A percentile compares a stretch with the other conserved stretches of the same genome.
Conservation (phyloP, 2,113 vertebrate genomes). For the Hippocampus comes region DNA sequence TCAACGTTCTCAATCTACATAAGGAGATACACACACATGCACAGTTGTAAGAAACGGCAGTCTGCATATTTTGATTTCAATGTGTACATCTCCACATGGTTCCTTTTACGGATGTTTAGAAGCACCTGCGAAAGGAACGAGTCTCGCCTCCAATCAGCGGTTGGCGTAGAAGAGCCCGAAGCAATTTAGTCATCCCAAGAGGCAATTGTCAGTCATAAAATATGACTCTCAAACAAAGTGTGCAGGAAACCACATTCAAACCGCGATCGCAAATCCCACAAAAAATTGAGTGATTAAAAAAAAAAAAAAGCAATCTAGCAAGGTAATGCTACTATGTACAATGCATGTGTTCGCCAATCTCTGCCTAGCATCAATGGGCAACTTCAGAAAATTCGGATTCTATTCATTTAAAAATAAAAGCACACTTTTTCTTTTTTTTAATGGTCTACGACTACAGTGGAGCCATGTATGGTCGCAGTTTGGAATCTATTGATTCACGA, state of each 20-base stretch:
- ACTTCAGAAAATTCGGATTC: not conserved
- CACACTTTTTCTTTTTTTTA: too few relatives aligned
- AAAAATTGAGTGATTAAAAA: not conserved
- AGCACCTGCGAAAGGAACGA: not conserved
- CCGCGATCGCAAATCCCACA: not conserved
- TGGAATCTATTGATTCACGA: too few relatives aligned
- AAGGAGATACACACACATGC: constrained; percentile 14
- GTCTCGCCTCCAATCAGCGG: not conserved
- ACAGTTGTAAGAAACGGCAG: constrained; percentile 24
- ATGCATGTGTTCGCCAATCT: not conserved
- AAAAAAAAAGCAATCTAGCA: not conserved
- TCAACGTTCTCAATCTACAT: constrained; percentile 98
- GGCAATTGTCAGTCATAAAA: not conserved
- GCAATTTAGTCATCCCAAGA: not conserved
- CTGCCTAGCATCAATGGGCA: not conserved
- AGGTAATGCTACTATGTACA: not conserved
- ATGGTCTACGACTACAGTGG: too few relatives aligned
- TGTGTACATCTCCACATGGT: constrained; percentile 19
- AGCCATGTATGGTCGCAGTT: too few relatives aligned
- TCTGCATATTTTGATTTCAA: constrained; percentile 29
- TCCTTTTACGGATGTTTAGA: not conserved
- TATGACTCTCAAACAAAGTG: not conserved
- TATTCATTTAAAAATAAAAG: not conserved
- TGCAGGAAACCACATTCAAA: not conserved
- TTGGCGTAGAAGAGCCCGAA: not conserved